These are phyloP conservation scores for Umimayanthus chanpuru DNA, from an alignment of 92 coral and sea anemone genomes.

Conservation along the genomic window DNA sequence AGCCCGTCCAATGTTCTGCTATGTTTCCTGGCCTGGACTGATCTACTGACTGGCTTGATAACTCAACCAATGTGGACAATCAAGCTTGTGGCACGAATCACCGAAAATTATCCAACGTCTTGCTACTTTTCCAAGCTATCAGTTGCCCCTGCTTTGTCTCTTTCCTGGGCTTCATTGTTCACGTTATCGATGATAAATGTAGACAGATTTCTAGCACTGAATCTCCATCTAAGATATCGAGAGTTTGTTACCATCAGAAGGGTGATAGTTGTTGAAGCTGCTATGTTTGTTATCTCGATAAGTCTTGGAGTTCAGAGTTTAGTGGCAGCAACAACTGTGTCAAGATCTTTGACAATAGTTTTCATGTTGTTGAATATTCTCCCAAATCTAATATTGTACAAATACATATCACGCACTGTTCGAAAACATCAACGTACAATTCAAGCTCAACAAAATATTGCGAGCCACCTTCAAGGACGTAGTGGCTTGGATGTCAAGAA, in stretches of 20 bases:
- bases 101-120: too few relatives aligned
- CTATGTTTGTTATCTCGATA: background rate
- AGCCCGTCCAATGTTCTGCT: too few relatives aligned
- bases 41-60: too few relatives aligned
- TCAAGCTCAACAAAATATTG: background rate
- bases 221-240: background rate
- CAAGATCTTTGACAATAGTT: background rate
- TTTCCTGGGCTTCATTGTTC: too few relatives aligned
- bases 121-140: too few relatives aligned
- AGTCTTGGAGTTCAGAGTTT: background rate
- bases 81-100: too few relatives aligned
- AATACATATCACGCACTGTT: background rate
- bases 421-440: slow-evolving; percentile 3
- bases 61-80: too few relatives aligned
- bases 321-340: background rate
- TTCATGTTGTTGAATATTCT: background rate
- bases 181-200: too few relatives aligned
- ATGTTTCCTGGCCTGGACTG: too few relatives aligned
- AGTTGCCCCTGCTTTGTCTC: too few relatives aligned
- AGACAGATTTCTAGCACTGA: too few relatives aligned
- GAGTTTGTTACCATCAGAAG: background rate
- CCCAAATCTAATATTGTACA: background rate
- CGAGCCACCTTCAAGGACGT: background rate
- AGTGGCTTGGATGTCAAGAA: slow-evolving; percentile 19
- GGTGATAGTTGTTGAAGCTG: background rate